Evolutionary conservation across 2,797 vertebrate genomes (phyloP).

Genomic region (Acipenser ruthenus): DNA sequence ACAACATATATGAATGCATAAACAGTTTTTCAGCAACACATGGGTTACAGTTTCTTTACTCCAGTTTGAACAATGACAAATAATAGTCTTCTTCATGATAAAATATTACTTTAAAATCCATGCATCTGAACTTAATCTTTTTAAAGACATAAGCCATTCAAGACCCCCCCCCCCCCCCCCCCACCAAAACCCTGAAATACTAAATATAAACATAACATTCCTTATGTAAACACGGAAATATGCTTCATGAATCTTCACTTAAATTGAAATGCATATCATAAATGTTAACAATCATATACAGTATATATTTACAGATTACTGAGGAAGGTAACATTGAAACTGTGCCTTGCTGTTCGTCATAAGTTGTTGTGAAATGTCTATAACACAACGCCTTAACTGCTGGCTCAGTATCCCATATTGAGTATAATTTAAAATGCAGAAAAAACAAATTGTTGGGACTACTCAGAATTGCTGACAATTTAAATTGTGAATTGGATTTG

Average conservation of each 20-base stretch:
- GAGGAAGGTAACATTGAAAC: slow-evolving; percentile 57
- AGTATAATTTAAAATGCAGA: too few species aligned
- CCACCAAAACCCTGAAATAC: slow-evolving; percentile 13
- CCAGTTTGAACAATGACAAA: slow-evolving; percentile 5
- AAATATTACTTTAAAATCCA: slow-evolving; percentile 15
- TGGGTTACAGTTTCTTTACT: neutral
- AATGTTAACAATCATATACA: slow-evolving; percentile 73
- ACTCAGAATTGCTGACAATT: neutral
- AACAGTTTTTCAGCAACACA: slow-evolving; percentile 1
- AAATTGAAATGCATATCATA: slow-evolving; percentile 60
- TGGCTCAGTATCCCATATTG: slow-evolving; percentile 46
- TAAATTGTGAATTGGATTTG: neutral
- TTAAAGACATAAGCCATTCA: slow-evolving; percentile 2
- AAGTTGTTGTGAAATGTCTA: slow-evolving; percentile 47
- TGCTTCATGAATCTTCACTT: slow-evolving; percentile 61
- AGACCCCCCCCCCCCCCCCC: neutral
- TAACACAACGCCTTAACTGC: slow-evolving; percentile 72
- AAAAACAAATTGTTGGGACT: too few species aligned
- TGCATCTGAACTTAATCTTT: slow-evolving; percentile 9
- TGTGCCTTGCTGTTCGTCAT: slow-evolving; percentile 54
- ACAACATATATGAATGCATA: slow-evolving; percentile 7
- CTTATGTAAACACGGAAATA: slow-evolving; percentile 65
- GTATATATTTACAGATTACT: slow-evolving; percentile 73
- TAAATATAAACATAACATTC: slow-evolving; percentile 59
- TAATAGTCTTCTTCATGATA: neutral